phyloP scores from a whole-genome alignment of 92 coral and sea anemone genomes.

The Epizoanthus illoricatus region DNA sequence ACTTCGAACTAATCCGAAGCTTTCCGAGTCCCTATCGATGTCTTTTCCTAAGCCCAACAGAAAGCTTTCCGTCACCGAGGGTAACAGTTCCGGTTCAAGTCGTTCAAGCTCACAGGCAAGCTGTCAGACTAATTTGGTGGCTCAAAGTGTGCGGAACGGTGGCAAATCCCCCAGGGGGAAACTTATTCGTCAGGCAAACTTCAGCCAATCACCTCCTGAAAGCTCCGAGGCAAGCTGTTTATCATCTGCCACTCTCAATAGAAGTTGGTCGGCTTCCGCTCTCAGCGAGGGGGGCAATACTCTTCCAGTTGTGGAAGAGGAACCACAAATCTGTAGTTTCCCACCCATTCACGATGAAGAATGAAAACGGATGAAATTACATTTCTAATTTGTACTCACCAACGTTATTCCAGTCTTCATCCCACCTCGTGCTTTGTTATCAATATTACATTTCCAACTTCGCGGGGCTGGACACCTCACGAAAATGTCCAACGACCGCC shows the following conservation, averaged over 20 bases:
- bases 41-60: background rate
- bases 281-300: background rate
- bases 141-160: background rate
- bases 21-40: background rate
- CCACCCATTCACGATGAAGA: background rate
- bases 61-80: background rate
- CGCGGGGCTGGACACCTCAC: too few species aligned
- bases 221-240: background rate
- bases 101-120: background rate
- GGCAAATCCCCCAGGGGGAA: background rate
- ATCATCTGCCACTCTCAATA: background rate
- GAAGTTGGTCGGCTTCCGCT: background rate
- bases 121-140: too few species aligned
- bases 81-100: background rate
- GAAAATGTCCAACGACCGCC: too few species aligned
- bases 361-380: background rate
- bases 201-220: background rate
- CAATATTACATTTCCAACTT: too few species aligned
- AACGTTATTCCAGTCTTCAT: too few species aligned
- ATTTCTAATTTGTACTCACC: too few species aligned
- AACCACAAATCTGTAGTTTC: slow-evolving; percentile 4
- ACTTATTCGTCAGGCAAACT: background rate
- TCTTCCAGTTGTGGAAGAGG: slow-evolving; percentile 3
- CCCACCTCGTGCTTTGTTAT: too few species aligned
- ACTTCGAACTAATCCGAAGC: background rate